phyloP scores from a whole-genome alignment of 1,140 invertebrate species.

The Lordiphosa stackelbergi region DNA sequence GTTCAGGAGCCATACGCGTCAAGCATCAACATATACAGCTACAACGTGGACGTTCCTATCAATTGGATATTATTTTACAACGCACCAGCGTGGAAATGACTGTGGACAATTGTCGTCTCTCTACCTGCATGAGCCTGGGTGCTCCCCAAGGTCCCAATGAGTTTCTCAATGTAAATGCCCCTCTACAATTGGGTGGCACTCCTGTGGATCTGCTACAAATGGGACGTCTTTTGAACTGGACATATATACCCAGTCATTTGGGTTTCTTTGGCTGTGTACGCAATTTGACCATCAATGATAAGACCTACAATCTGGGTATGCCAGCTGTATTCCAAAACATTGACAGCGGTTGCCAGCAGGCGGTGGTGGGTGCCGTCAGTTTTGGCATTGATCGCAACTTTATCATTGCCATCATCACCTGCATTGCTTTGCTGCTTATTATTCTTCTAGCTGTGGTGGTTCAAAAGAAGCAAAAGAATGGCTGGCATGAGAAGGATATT shows the following conservation, averaged over 20 bases:
- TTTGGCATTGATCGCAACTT: conserved; percentile 91
- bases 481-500: conserved; percentile 91
- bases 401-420: conserved; percentile 89
- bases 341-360: conserved; percentile 83
- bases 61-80: conserved; percentile 87
- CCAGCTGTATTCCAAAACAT: conserved; percentile 84
- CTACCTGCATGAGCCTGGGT: conserved; percentile 84
- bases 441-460: conserved; percentile 91
- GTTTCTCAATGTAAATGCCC: conserved; percentile 92
- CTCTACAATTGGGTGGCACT: conserved; percentile 91
- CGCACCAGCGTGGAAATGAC: conserved; percentile 85
- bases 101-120: conserved; percentile 86
- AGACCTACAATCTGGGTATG: conserved; percentile 87
- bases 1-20: conserved; percentile 86
- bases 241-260: conserved; percentile 81
- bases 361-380: conserved; percentile 84
- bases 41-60: conserved; percentile 87
- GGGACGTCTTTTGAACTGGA: conserved; percentile 81
- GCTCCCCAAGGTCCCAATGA: conserved; percentile 84
- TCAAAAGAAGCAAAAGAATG: conserved; percentile 89
- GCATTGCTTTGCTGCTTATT: conserved; percentile 87
- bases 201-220: conserved; percentile 81
- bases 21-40: conserved; percentile 86
- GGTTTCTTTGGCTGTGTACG: conserved; percentile 91
- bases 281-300: conserved; percentile 88